Evolutionary conservation across 2,797 vertebrate species (phyloP), one percentile per base, ranked within the genome.

Genomic region (Micrastur ruficollis): DNA sequence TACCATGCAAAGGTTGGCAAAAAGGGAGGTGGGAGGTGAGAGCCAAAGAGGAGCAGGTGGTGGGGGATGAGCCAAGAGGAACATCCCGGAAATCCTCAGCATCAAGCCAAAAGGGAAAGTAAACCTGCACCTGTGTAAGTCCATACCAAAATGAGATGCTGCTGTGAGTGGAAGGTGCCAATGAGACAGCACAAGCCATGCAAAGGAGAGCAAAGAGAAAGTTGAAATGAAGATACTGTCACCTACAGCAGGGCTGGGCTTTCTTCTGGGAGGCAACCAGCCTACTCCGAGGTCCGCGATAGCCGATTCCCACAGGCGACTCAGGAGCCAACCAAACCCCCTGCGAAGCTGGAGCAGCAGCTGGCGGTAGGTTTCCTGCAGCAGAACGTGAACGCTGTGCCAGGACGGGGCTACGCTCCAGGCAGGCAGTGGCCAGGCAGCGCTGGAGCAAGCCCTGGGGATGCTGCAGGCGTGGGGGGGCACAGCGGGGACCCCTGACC

Each of bases 211-310:
- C 44, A 32, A 44, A 34, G 25, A 47, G 38, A n/a, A 63, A 75
- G 52, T 15, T 36, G 66, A 38, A 72, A 34, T 0, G 0, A 59
- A 58, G 72, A 14, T 5, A 7, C 19, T 5, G 23, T 14, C 59
- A 56, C 32, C 59, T 4, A 17, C 59, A 10, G 22, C 21, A 26
- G 29, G 31, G 38, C 52, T 17, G 14, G 40, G 47, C 38, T 65
- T 65, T 29, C 71, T 68, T 29, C 81, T 34, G 25, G 58, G n/a
- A 36, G 50, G 38, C 38, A 29, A 22, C 32, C 46, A 53, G 16
- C 44, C 50, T 6, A 1, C 52, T 9, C 40, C 1, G 0, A 42
- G 44, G 25, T 31, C 50, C 1, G 1, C 3, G 1, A 14, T 1
- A 10, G 44, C 49, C 3, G 3, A 8, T 31, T 29, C 63, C 22